Percentiles rank a stretch among this genome's conserved stretches.
Conservation (phyloP, 2,888 invertebrate genomes). For the Troglohyphantes excavatus region DNA sequence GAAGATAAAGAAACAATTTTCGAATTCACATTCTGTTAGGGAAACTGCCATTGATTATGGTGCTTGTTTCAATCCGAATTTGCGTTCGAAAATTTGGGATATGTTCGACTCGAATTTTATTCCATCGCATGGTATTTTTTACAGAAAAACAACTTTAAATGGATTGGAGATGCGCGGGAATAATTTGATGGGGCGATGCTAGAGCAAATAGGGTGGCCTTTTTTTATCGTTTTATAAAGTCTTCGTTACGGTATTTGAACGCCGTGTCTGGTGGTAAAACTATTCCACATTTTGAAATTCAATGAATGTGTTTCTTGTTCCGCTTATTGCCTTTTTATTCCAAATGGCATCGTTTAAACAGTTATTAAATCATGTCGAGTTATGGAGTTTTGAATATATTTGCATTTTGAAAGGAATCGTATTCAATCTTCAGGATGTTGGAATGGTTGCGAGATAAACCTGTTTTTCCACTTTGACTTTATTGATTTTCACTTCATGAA, state of each 20-base stretch:
- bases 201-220: background rate
- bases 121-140: background rate
- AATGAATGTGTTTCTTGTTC: background rate
- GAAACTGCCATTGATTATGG: background rate
- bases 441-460: background rate
- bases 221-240: background rate
- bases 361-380: constrained; percentile 24
- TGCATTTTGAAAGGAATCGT: constrained; percentile 26
- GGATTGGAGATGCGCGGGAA: background rate
- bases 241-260: background rate
- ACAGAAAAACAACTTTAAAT: background rate
- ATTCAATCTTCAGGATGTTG: constrained; percentile 1
- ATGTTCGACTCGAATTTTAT: too few relatives aligned
- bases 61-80: background rate
- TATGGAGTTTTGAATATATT: constrained; percentile 22
- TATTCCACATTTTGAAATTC: background rate
- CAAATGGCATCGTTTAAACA: constrained; percentile 21
- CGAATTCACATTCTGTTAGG: background rate
- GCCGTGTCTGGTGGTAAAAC: background rate
- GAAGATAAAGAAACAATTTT: background rate
- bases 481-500: constrained; percentile 11
- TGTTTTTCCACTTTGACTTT: background rate
- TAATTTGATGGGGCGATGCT: background rate
- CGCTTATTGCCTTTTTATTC: constrained; percentile 15
- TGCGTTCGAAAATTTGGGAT: background rate